Evolutionary conservation across 2,797 vertebrate species (phyloP).

Genomic region (Macropus fuliginosus): DNA sequence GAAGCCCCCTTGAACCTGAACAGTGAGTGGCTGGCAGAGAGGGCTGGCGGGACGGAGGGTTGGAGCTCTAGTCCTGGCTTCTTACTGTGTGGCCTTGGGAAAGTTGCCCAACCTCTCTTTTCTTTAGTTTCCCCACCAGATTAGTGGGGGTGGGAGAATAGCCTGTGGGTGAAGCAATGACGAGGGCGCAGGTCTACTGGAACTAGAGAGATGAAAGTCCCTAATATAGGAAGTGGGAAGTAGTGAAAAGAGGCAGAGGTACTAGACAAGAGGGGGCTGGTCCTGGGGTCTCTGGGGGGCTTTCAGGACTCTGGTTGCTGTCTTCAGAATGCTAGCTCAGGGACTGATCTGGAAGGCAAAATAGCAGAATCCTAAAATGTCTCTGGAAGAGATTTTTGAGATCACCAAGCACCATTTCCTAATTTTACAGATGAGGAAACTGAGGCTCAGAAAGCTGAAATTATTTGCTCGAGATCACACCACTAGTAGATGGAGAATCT

Average conservation of each 20-base stretch:
- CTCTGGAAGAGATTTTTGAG: background rate
- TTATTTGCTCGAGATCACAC: background rate
- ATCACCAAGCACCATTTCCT: background rate
- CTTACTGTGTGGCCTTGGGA: background rate
- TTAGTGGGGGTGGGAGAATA: background rate
- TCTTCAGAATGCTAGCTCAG: background rate
- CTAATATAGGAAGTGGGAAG: background rate
- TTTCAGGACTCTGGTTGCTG: background rate
- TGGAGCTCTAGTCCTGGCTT: background rate
- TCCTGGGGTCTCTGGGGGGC: background rate
- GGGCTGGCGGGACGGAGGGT: background rate
- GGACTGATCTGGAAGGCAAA: background rate
- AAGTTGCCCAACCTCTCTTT: background rate
- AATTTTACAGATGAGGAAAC: background rate
- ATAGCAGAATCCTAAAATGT: background rate
- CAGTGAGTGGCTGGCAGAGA: background rate
- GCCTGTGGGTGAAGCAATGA: background rate
- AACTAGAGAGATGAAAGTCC: background rate
- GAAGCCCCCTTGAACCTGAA: background rate
- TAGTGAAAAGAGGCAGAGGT: background rate
- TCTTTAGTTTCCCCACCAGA: background rate
- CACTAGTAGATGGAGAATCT: background rate
- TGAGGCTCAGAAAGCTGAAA: background rate
- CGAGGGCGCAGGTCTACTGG: background rate
- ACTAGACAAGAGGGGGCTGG: background rate